These are phyloP conservation scores for Zonitis immaculata DNA, from an alignment of 2,888 invertebrate species.

Conservation along the genomic window DNA sequence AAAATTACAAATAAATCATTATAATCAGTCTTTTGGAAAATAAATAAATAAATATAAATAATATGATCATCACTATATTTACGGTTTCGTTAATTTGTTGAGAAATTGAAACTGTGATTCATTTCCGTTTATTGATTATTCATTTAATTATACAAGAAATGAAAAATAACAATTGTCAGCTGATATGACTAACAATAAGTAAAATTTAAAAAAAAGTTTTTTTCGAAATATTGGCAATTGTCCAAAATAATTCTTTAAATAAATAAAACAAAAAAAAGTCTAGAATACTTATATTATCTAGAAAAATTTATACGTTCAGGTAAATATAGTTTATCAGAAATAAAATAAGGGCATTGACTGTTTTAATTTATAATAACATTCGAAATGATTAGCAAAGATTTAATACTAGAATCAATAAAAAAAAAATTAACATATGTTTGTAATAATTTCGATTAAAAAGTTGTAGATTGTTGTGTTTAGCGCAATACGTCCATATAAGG, in stretches of 20 bases:
- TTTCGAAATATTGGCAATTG: background rate
- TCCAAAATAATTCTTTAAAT: background rate
- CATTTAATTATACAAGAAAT: background rate
- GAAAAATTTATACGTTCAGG: background rate
- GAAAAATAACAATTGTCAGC: background rate
- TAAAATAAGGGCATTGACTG: background rate
- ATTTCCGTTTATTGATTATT: background rate
- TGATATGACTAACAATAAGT: background rate
- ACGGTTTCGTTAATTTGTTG: too few relatives aligned
- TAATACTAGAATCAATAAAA: background rate
- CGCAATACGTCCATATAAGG: slow-evolving; percentile 31
- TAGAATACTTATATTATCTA: background rate
- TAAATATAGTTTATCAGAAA: background rate
- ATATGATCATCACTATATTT: too few relatives aligned
- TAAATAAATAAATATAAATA: too few relatives aligned
- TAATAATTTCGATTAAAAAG: slow-evolving; percentile 14
- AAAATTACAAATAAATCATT: too few relatives aligned
- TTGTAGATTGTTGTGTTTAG: slow-evolving; percentile 16
- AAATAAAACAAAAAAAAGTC: background rate
- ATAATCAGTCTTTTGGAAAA: too few relatives aligned
- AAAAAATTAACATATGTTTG: slow-evolving; percentile 28
- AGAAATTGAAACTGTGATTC: background rate
- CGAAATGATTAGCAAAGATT: background rate
- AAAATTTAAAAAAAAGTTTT: background rate
- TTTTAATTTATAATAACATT: background rate